Evolutionary conservation across 2,113 vertebrate species (phyloP), one percentile per base, ranked within the genome.

Genomic region (Ammodytes dubius): DNA sequence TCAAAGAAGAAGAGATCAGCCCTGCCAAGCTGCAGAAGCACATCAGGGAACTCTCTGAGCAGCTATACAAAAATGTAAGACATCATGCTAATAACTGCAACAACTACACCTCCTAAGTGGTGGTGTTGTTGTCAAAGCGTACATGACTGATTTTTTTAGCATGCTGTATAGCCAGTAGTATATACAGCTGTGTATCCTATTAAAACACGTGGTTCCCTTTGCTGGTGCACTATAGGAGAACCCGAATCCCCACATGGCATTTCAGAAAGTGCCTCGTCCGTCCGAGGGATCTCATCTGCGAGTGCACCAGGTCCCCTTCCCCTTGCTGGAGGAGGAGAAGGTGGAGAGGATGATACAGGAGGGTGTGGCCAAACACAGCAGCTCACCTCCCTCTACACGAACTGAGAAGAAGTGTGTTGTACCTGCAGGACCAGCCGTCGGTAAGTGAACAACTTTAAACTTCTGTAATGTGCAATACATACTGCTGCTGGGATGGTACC

Each of bases 231-330:
- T 69, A 1, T 85, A 99, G 98, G 98, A 99, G 88, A 99, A 98
- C 75, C 98, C 98, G 74, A 99, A 99, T 83, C 98, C 98, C 60
- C 98, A 99, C 92, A 98, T 99, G 95, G 97, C 97, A 6, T 99
- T 99, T 92, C 98, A 99, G 95, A 99, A 99, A 91, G 97, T 99
- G 86, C 98, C 97, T 1, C 95, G 97, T 43, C 98, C 98, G 1
- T 99, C 97, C 0, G 98, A 99, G 92, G 98, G 98, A 57, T 99
- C 98, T n/a, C 98, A 99, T 90, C 77, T 99, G 86, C 95, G 98
- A 1, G 96, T 99, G 58, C 98, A 99, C 87, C 92, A 99, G 84
- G 95, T 98, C 68, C 97, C 98, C 40, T 99, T 99, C 54, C 97
- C 97, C 3, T 81, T 88, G 43, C 94, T 99, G 88, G 95, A 97